Conservation (phyloP, 1,140 invertebrate species). For the Muscidifurax raptorellus region DNA sequence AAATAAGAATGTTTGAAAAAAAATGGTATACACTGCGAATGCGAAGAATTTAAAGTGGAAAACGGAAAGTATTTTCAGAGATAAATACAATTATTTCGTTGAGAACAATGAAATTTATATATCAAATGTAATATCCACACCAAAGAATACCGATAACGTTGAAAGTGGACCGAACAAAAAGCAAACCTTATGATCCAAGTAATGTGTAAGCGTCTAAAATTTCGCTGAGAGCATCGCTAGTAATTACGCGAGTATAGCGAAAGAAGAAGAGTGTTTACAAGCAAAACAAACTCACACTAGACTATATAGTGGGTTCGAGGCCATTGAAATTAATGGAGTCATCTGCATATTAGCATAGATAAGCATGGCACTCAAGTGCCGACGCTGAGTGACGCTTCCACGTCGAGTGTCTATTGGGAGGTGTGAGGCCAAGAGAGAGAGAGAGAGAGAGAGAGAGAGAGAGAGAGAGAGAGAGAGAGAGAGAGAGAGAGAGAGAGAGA, state of each 20-base stretch:
- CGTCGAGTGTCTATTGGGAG: constrained; percentile 33
- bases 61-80: no score
- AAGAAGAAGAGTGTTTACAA: constrained; percentile 32
- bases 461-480: not conserved
- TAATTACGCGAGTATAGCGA: not conserved
- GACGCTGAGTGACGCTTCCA: constrained; percentile 20
- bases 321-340: constrained; percentile 46
- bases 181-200: not conserved
- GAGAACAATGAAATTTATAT: no score
- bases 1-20: no score
- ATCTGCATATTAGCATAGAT: constrained; percentile 45
- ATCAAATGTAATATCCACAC: no score
- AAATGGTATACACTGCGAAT: no score
- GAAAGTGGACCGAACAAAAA: no score
- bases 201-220: not conserved
- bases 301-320: not conserved
- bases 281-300: constrained; percentile 29
- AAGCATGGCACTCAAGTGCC: constrained; percentile 35
- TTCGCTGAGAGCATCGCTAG: not conserved
- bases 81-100: no score
- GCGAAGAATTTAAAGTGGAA: no score
- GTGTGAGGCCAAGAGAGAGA: not conserved
- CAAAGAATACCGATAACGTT: no score
- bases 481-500: not conserved
- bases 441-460: not conserved